These are phyloP conservation scores for Hymenochirus boettgeri DNA, from an alignment of 2,113 vertebrate genomes.

Conservation along the genomic window DNA sequence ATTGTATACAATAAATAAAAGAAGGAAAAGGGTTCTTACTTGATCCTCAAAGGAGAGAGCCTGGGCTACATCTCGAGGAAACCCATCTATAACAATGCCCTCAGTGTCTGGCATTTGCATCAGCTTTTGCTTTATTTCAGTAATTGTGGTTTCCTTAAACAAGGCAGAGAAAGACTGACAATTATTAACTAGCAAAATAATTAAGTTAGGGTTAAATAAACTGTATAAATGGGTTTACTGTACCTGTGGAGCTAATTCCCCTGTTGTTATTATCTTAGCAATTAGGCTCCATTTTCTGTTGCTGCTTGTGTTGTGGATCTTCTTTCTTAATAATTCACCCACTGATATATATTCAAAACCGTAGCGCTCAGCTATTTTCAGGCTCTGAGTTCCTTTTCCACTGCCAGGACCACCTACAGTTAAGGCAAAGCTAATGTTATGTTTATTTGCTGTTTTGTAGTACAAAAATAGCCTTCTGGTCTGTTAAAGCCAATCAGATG, in stretches of 20 bases:
- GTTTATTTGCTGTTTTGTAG: too few relatives aligned
- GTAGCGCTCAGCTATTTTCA: constrained; percentile 94
- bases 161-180: constrained; percentile 38
- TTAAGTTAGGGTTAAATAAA: constrained; percentile 7
- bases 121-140: constrained; percentile 95
- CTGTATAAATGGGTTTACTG: background rate
- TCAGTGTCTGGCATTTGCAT: constrained; percentile 95
- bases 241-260: constrained; percentile 97
- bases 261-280: constrained; percentile 96
- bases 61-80: constrained; percentile 93
- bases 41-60: constrained; percentile 96
- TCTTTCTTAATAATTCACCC: constrained; percentile 90
- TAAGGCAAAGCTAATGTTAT: constrained; percentile 36
- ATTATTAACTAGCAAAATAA: background rate
- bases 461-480: too few relatives aligned
- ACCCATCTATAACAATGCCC: constrained; percentile 94
- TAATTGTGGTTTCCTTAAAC: constrained; percentile 95
- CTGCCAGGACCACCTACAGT: constrained; percentile 89
- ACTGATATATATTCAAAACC: constrained; percentile 95
- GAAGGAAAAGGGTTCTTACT: constrained; percentile 63
- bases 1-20: constrained; percentile 30
- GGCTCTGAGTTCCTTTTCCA: constrained; percentile 93
- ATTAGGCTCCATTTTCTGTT: constrained; percentile 98
- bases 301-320: constrained; percentile 94
- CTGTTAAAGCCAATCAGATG: too few relatives aligned